Evolutionary conservation across 2,113 vertebrate genomes (phyloP).

Genomic region (Leiothrix lutea): DNA sequence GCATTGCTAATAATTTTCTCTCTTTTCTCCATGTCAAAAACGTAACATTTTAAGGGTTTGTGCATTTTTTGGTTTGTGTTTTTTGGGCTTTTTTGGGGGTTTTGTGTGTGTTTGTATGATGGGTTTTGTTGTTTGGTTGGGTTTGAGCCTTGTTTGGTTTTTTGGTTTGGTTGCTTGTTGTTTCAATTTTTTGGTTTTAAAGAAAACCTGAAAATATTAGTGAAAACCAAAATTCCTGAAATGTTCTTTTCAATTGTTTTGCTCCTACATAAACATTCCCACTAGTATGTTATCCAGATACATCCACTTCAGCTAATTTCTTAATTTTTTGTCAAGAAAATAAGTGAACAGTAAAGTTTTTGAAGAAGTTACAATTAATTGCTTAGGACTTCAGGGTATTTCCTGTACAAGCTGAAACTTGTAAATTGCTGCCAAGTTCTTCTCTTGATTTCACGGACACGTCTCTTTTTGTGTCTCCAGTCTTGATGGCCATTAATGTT

Average conservation of each 20-base stretch:
- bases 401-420: background rate
- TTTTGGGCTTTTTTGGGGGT: accelerated
- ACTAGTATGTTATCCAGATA: background rate
- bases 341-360: background rate
- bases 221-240: background rate
- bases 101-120: too few relatives aligned
- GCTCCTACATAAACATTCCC: background rate
- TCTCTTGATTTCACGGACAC: background rate
- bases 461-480: background rate
- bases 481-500: background rate
- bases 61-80: background rate
- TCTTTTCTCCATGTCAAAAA: background rate
- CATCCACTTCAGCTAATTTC: background rate
- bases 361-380: background rate
- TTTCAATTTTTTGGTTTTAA: background rate
- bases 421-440: background rate
- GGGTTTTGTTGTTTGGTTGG: background rate
- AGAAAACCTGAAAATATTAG: background rate
- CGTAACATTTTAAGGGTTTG: background rate
- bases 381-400: background rate
- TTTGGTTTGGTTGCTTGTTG: background rate
- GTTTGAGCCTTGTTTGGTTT: background rate
- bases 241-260: background rate
- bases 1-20: background rate
- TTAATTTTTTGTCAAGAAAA: background rate